phyloP scores from a whole-genome alignment of 2,797 vertebrate species.

The Hozukius guyotensis region DNA sequence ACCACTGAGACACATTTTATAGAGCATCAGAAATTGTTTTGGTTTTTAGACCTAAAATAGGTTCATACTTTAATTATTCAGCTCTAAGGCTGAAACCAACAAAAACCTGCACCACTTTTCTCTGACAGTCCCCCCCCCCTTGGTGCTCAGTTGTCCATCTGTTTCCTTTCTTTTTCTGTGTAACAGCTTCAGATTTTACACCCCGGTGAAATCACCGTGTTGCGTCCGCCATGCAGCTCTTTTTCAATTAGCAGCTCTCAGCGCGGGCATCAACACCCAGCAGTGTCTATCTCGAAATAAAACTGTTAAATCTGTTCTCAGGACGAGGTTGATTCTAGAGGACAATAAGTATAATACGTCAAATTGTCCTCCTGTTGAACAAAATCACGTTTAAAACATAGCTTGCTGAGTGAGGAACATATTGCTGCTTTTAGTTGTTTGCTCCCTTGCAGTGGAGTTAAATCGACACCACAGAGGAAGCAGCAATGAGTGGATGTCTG shows the following conservation, averaged over 20 bases:
- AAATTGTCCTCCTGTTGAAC: background rate
- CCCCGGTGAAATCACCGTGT: conserved; percentile 5
- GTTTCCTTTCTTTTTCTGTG: conserved; percentile 3
- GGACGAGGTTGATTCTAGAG: background rate
- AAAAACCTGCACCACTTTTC: conserved; percentile 17
- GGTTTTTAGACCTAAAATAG: conserved; percentile 23
- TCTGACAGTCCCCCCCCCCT: background rate
- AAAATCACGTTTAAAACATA: background rate
- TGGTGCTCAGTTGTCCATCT: conserved; percentile 11
- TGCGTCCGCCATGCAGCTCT: conserved; percentile 30
- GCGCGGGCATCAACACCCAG: conserved; percentile 45
- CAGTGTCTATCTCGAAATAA: conserved; percentile 23
- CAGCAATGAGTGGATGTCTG: background rate
- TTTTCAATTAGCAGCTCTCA: conserved; percentile 74
- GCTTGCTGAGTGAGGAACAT: background rate
- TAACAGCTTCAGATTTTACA: conserved; percentile 25
- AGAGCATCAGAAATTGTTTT: conserved; percentile 1
- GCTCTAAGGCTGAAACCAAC: conserved; percentile 30
- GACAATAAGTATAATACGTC: background rate
- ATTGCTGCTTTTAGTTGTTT: background rate
- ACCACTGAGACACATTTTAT: background rate
- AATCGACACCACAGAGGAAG: background rate
- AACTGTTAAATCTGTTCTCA: conserved; percentile 10
- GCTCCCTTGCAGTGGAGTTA: background rate
- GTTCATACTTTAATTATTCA: conserved; percentile 46